Conservation (phyloP, 2,888 invertebrate species). For the Coelopa pilipes region DNA sequence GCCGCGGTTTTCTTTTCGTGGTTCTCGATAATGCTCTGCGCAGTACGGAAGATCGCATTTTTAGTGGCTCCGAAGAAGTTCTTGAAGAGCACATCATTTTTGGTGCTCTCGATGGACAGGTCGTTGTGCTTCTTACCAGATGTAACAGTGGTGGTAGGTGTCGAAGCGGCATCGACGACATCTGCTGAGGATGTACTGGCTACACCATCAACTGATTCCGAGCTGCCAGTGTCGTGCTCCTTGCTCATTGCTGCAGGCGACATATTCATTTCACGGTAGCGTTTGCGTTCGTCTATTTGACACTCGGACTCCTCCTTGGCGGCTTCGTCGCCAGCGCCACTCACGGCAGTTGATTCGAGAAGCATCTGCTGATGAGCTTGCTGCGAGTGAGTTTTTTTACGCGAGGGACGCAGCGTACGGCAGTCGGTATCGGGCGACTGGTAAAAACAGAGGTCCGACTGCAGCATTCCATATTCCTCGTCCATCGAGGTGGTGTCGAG, state of each 20-base stretch:
- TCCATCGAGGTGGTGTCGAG: conserved; percentile 66
- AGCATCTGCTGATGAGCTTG: conserved; percentile 45
- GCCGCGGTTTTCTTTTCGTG: conserved; percentile 67
- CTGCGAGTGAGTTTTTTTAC: conserved; percentile 56
- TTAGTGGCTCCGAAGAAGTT: conserved; percentile 67
- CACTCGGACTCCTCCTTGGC: conserved; percentile 12
- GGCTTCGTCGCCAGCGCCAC: conserved; percentile 7
- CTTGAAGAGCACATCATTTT: conserved; percentile 66
- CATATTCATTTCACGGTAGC: conserved; percentile 61
- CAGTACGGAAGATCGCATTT: conserved; percentile 67
- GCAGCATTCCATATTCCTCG: conserved; percentile 64
- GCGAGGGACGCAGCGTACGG: conserved; percentile 60
- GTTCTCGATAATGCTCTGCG: conserved; percentile 67
- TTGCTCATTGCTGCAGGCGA: conserved; percentile 56
- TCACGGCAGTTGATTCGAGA: not conserved
- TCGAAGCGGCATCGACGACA: conserved; percentile 41
- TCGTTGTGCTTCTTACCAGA: conserved; percentile 33
- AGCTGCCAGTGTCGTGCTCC: conserved; percentile 48
- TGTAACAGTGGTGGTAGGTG: conserved; percentile 39
- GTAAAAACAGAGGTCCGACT: conserved; percentile 64
- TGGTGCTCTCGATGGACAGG: conserved; percentile 51
- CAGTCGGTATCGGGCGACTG: conserved; percentile 63
- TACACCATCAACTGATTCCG: conserved; percentile 35
- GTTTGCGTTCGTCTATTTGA: conserved; percentile 48
- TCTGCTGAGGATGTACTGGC: conserved; percentile 33